These are phyloP conservation scores for Charanyca ferruginea DNA, from an alignment of 2,888 invertebrate genomes.

Conservation along the genomic window DNA sequence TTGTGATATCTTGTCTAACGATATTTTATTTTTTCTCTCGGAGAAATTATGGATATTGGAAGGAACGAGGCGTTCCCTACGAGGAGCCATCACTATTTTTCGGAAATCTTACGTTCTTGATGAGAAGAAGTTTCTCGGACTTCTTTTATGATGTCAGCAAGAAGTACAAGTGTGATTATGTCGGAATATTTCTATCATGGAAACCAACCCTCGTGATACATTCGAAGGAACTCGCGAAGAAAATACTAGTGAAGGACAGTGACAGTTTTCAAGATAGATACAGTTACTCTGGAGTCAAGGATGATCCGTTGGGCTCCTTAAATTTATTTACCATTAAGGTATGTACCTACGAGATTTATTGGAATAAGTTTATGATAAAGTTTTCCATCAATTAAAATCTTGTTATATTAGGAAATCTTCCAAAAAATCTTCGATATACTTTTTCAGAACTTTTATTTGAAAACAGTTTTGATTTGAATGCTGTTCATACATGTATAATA, in stretches of 20 bases:
- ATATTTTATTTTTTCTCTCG: conserved; percentile 70
- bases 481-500: too few species aligned
- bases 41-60: conserved; percentile 80
- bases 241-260: conserved; percentile 76
- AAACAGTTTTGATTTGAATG: background rate
- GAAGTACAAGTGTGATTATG: conserved; percentile 73
- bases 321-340: conserved; percentile 83
- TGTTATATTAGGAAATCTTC: background rate
- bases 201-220: conserved; percentile 78
- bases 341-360: conserved; percentile 45
- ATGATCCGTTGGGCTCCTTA: conserved; percentile 80
- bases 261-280: conserved; percentile 79
- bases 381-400: conserved; percentile 7
- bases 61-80: conserved; percentile 76
- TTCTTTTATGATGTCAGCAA: conserved; percentile 71
- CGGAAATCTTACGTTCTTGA: conserved; percentile 77
- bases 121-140: conserved; percentile 78
- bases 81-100: conserved; percentile 74
- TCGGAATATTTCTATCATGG: conserved; percentile 79
- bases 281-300: conserved; percentile 68
- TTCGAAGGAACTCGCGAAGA: conserved; percentile 77
- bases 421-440: background rate
- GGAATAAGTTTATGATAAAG: background rate
- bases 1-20: conserved; percentile 63
- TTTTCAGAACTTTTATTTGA: too few species aligned